These are phyloP conservation scores for Aleiodes leptofemur DNA, from an alignment of 2,888 invertebrate genomes.

Conservation along the genomic window DNA sequence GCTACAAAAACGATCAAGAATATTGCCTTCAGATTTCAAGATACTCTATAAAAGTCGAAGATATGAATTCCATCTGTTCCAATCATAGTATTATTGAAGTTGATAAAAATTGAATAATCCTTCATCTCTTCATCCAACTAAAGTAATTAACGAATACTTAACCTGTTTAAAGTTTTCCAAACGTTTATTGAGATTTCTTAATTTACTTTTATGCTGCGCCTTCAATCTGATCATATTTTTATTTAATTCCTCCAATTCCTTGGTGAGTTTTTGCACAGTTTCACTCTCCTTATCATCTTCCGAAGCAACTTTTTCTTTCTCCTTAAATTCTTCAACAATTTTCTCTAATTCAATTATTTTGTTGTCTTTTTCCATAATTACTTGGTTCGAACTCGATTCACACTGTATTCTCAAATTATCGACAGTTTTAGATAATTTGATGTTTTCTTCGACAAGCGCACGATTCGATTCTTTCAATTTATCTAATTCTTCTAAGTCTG, in stretches of 20 bases:
- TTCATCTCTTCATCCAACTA: conserved; percentile 6
- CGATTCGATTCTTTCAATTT: conserved; percentile 65
- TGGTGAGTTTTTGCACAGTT: conserved; percentile 78
- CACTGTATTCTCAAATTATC: conserved; percentile 65
- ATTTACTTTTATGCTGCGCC: conserved; percentile 83
- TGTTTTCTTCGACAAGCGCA: conserved; percentile 68
- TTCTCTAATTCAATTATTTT: conserved; percentile 76
- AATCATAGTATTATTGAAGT: background rate
- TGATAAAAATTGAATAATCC: conserved; percentile 3
- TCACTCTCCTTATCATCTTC: conserved; percentile 63
- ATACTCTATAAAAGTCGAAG: too few relatives aligned
- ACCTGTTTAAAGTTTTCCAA: conserved; percentile 74
- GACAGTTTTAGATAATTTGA: conserved; percentile 66
- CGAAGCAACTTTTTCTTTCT: conserved; percentile 58
- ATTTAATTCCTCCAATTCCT: conserved; percentile 85
- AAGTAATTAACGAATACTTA: conserved; percentile 33
- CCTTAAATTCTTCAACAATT: conserved; percentile 69
- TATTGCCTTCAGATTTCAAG: too few relatives aligned
- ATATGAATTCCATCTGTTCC: too few relatives aligned
- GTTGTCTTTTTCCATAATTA: conserved; percentile 67
- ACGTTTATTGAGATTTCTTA: conserved; percentile 87
- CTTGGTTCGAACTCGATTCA: conserved; percentile 57
- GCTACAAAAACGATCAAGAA: too few relatives aligned
- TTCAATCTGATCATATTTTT: conserved; percentile 87
- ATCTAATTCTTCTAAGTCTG: conserved; percentile 56